Percentiles rank a stretch among this genome's conserved stretches.
Conservation (phyloP, 23 tunicate genomes). For the Halocynthia roretzi region DNA sequence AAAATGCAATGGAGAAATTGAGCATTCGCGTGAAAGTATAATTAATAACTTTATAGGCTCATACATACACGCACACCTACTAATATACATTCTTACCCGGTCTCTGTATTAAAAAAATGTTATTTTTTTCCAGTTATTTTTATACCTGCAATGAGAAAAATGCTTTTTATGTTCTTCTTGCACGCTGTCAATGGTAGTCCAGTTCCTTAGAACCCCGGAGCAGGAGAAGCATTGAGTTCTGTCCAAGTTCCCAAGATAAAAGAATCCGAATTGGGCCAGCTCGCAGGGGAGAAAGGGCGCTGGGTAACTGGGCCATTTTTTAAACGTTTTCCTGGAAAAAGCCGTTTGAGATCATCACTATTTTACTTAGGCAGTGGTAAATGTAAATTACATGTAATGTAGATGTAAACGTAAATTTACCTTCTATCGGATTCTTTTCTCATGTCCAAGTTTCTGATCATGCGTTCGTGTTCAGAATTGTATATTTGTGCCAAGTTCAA, state of each 20-base stretch:
- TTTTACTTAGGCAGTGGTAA: background rate
- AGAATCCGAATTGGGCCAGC: slow-evolving; percentile 13
- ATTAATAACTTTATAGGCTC: no score
- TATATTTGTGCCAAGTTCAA: slow-evolving; percentile 3
- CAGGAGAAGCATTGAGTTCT: slow-evolving; percentile 21
- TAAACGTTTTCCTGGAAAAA: slow-evolving; percentile 21
- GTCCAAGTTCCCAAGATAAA: slow-evolving; percentile 24
- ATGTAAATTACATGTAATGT: background rate
- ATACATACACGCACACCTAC: no score
- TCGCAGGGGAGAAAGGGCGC: slow-evolving; percentile 9
- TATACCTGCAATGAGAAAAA: slow-evolving; percentile 33
- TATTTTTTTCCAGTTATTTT: background rate
- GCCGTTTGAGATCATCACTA: background rate
- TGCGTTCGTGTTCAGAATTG: background rate
- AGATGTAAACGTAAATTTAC: background rate
- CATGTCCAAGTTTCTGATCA: background rate
- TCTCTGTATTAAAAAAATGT: no score
- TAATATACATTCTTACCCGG: no score
- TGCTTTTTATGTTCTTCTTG: slow-evolving; percentile 22
- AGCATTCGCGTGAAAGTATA: no score
- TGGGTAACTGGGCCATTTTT: slow-evolving; percentile 29
- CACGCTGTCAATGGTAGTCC: slow-evolving; percentile 16
- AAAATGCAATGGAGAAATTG: no score
- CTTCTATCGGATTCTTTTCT: slow-evolving; percentile 9
- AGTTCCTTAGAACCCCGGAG: slow-evolving; percentile 14